Evolutionary conservation across 2,888 invertebrate species (phyloP).

Genomic region (Trichogramma evanescens): DNA sequence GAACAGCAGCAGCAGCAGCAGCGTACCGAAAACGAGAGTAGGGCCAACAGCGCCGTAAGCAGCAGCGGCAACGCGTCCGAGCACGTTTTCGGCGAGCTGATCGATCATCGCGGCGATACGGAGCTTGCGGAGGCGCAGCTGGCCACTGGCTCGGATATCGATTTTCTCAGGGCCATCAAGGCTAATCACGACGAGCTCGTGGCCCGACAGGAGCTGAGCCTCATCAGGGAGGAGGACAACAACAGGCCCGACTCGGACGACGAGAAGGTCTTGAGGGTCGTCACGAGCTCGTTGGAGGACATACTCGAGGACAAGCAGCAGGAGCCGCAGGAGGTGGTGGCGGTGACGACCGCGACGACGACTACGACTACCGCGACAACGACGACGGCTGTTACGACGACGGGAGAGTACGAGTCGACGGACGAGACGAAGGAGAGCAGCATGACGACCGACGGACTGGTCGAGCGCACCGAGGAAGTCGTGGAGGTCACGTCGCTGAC

Average conservation of each 20-base stretch:
- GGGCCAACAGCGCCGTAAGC: conserved; percentile 2
- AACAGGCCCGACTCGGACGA: conserved; percentile 23
- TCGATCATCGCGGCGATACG: not conserved
- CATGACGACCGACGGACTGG: conserved; percentile 19
- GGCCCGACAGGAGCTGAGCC: conserved; percentile 34
- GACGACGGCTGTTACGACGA: conserved; percentile 13
- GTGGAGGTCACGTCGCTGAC: conserved; percentile 24
- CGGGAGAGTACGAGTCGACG: conserved; percentile 22
- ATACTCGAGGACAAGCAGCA: conserved; percentile 26
- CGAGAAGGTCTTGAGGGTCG: conserved; percentile 21
- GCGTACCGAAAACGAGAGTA: not conserved
- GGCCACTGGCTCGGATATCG: conserved; percentile 21
- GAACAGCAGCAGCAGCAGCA: not conserved
- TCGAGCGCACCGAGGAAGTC: conserved; percentile 11
- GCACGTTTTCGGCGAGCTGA: conserved; percentile 26
- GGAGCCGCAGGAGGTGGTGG: conserved; percentile 18
- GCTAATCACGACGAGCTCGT: conserved; percentile 23
- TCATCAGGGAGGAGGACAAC: conserved; percentile 36
- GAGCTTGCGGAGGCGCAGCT: conserved; percentile 9
- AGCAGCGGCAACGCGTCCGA: conserved; percentile 19
- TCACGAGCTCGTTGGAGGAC: conserved; percentile 24
- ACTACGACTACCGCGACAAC: conserved; percentile 13
- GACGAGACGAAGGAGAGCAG: conserved; percentile 29
- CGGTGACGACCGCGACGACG: conserved; percentile 3
- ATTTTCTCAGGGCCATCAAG: conserved; percentile 27